phyloP scores from a whole-genome alignment of 2,113 vertebrate species.

The Chrysemys picta region DNA sequence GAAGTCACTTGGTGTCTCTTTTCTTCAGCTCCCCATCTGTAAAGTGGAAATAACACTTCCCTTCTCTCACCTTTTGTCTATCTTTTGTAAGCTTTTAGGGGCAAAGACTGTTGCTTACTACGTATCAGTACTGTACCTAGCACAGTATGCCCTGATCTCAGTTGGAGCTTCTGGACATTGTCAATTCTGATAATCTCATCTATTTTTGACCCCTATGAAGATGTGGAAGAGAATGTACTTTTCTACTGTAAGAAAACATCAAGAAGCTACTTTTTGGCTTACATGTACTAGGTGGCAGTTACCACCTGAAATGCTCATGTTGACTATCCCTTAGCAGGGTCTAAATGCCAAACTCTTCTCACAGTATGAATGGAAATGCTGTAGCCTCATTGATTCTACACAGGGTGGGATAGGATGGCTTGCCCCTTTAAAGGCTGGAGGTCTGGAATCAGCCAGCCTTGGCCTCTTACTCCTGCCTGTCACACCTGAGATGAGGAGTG shows the following conservation, averaged over 20 bases:
- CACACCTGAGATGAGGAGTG: not conserved
- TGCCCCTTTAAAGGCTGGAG: not conserved
- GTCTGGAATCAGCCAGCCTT: not conserved
- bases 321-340: not conserved
- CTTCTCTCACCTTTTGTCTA: not conserved
- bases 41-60: not conserved
- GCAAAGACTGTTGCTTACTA: not conserved
- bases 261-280: not conserved
- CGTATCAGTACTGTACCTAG: too few species aligned
- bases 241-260: not conserved
- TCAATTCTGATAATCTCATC: not conserved
- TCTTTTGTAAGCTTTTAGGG: not conserved
- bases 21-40: not conserved
- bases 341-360: not conserved
- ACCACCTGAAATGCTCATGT: not conserved
- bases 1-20: not conserved
- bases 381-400: not conserved
- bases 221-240: not conserved
- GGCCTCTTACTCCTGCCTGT: not conserved
- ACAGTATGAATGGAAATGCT: not conserved
- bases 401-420: not conserved
- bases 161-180: not conserved
- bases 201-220: not conserved
- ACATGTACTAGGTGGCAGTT: not conserved
- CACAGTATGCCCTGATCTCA: not conserved